phyloP scores from a whole-genome alignment of 2,797 vertebrate genomes.

The Taeniopygia guttata region DNA sequence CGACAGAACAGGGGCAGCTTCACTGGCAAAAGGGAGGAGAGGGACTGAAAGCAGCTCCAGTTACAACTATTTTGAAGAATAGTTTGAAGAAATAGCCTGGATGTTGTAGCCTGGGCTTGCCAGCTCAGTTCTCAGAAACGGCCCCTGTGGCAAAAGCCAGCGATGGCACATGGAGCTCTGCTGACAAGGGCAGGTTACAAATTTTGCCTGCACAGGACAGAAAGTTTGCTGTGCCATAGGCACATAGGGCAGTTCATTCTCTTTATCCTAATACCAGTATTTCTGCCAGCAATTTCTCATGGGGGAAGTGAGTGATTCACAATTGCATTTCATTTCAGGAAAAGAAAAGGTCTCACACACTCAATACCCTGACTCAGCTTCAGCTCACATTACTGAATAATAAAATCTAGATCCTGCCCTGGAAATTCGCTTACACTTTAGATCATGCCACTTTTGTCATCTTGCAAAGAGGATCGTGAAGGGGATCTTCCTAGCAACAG shows the following conservation, averaged over 20 bases:
- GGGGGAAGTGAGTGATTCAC: background rate
- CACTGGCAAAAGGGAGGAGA: background rate
- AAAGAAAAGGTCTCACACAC: background rate
- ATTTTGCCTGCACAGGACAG: background rate
- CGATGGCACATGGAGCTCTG: fast-evolving
- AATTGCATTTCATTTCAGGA: background rate
- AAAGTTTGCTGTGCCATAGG: background rate
- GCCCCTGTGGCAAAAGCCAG: background rate
- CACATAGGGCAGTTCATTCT: background rate
- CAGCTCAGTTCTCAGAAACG: background rate
- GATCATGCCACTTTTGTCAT: constrained; percentile 89
- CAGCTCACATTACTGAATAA: background rate
- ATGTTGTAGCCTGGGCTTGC: background rate
- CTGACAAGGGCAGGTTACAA: background rate
- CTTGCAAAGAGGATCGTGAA: constrained; percentile 75
- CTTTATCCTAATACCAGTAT: background rate
- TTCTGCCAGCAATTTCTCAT: background rate
- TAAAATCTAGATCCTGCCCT: constrained; percentile 33
- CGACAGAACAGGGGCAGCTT: background rate
- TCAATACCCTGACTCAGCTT: background rate
- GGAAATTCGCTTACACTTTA: constrained; percentile 66
- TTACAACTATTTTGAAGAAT: background rate
- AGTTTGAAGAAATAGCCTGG: background rate
- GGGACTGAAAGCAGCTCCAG: background rate
- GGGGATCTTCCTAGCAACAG: constrained; percentile 87